Base-by-base conservation (phyloP, 2,888 invertebrate genomes). In the Apeira syringaria region DNA sequence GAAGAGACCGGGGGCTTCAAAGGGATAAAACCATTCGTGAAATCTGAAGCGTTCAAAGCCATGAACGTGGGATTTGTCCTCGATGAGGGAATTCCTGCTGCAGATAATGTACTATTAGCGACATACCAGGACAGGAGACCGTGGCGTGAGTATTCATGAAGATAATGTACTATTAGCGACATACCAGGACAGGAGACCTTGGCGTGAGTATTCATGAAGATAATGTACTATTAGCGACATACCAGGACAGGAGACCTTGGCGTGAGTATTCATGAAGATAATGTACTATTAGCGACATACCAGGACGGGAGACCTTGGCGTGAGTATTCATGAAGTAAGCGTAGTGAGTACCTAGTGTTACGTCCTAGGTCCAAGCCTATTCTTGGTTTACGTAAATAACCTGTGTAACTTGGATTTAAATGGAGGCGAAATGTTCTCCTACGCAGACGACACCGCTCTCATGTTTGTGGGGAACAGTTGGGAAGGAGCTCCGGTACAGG, bases 51-150 rank as follows among this genome's bases (percentile, higher is more conserved):
- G 10, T 98, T 97, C 73, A 91, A 91, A 56, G 80, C 88, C 0
- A 76, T 98, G 44, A 97, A 97, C 66, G 85, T 97, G 35, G 97
- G 96, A 0, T 95, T 97, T 75, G 93, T 94, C 0, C 70, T 98
- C 40, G 98, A 98, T 68, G 98, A 98, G 84, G 97, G 97, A 0
- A 70, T 94, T 45, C 90, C 94, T 0, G 1, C 1, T 11, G 79
- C 90, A 0, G 89, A 80, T 20, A 91, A 93, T 0, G 86, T 85
- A 1, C 91, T 91, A 58, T 74, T 88, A 0, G 82, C 93, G 0
- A 93, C 92, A 50, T 93, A 94, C 73, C 93, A 92, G 7, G 95
- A 96, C 68, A 91, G 95, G 50, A 91, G 92, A 53, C 92, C 94
- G 45, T 97, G 96, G 95, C 95, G 97, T 97, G 82, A 92, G 94